phyloP scores from a whole-genome alignment of 2,113 vertebrate genomes.

The Eurypyga helias region DNA sequence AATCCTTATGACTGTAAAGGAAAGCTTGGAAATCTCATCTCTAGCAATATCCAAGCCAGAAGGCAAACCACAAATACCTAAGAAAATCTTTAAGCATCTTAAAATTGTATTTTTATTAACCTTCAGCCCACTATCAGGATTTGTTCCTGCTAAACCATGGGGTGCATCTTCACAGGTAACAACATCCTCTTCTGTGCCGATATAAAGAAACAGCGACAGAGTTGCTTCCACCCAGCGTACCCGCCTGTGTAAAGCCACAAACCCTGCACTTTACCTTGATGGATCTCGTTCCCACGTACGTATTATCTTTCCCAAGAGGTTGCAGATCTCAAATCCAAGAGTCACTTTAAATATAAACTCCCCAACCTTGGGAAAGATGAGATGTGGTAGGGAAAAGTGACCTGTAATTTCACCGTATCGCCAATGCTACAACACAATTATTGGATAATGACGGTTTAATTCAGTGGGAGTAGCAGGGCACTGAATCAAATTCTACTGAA shows the following conservation, averaged over 20 bases:
- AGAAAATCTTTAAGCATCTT: neutral
- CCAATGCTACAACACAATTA: neutral
- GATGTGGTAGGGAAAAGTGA: neutral
- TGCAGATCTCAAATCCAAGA: neutral
- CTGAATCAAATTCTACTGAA: neutral
- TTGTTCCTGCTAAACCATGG: neutral
- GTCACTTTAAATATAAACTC: neutral
- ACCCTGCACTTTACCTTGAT: neutral
- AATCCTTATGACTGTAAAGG: neutral
- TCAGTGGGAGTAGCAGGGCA: neutral
- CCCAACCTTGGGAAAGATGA: neutral
- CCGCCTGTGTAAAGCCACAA: neutral
- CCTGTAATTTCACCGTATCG: fast-evolving
- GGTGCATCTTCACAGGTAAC: neutral
- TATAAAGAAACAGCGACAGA: neutral
- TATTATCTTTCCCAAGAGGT: neutral
- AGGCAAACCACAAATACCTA: neutral
- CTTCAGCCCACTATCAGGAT: neutral
- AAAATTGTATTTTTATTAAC: neutral
- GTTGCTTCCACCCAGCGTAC: neutral
- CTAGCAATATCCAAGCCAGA: neutral
- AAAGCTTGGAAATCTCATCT: neutral
- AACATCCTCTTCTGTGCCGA: neutral
- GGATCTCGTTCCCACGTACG: neutral
- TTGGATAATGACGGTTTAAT: neutral